Base-by-base conservation (phyloP, 2,113 vertebrate genomes). In the Arenaria interpres region DNA sequence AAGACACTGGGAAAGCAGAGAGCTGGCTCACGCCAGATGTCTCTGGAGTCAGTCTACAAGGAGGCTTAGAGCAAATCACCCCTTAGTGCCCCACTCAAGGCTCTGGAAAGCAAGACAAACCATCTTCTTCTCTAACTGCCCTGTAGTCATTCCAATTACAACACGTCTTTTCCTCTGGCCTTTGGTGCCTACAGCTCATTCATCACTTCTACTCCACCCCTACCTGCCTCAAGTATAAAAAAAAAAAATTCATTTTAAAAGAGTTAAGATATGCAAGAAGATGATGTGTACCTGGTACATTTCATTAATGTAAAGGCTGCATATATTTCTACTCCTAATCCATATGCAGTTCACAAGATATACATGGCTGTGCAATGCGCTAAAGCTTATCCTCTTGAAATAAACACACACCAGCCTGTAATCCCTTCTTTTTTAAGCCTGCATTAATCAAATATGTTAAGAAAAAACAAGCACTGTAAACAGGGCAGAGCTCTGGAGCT, bases 401-500 rank as follows among this genome's bases (percentile, higher is more conserved):
- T 95, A 96, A 97, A 95, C 95, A 94, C 84, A 95, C 89, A 94
- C 66, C 71, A 95, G 92, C 89, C 92, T 95, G 95, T 97, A 97
- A 97, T 97, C 95, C 92, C 84, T 95, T 96, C 90, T 95, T 95
- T 97, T 95, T 97, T 85, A 96, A 98, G 95, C 85, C 93, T 93
- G 85, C 80, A 96, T 97, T 96, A 96, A 98, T 97, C 90, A 97
- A 97, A 95, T 97, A 95, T 66, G 91, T 92, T 92, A 96, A 97
- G 89, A 85, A 95, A 97, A 97, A 97, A 93, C 89, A 91, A 96
- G 83, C 85, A 81, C 67, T 81, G 94, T 79, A 92, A 94, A 93
- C 82, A 95, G 69, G 74, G 57, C 75, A 96, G 87, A 93, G 89
- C 85, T 88, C 57, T 67, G 84, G 73, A 93, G 69, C 94, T 69